Percentiles rank a stretch among this genome's conserved stretches.
These are phyloP conservation scores for Nasonia vitripennis DNA, from an alignment of 1,140 invertebrate genomes.

Conservation along the genomic window DNA sequence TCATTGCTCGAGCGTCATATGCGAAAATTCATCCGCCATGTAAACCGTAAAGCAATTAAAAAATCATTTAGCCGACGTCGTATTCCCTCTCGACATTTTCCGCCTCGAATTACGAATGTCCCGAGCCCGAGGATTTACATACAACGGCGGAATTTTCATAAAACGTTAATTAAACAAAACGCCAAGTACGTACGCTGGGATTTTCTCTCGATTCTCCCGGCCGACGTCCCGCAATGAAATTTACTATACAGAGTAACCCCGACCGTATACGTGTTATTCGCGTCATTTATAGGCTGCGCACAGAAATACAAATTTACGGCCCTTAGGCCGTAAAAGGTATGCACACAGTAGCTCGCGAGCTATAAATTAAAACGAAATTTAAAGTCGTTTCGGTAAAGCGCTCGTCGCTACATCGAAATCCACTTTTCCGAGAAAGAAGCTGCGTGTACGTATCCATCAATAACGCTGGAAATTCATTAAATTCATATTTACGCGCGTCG, in stretches of 20 bases:
- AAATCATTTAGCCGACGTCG: not conserved
- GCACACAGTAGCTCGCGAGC: not conserved
- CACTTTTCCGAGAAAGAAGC: not conserved
- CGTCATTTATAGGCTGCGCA: no score
- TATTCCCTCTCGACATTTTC: not conserved
- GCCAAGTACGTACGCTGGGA: no score
- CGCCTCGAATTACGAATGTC: not conserved
- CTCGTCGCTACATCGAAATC: not conserved
- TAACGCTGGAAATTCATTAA: no score
- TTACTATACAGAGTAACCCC: not conserved
- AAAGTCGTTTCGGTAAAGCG: not conserved
- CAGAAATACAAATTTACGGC: no score
- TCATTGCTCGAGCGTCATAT: not conserved
- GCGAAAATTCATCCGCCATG: no score
- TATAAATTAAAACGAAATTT: not conserved
- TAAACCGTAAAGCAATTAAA: not conserved
- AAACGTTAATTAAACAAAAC: not conserved
- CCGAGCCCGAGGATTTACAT: not conserved
- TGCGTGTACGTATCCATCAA: no score
- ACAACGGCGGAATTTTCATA: not conserved
- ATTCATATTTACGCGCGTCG: not conserved
- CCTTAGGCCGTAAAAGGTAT: not conserved
- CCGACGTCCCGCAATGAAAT: not conserved
- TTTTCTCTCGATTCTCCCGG: not conserved
- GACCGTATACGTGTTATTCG: no score